These are phyloP conservation scores for Prionchulus punctatus DNA, from an alignment of 2,888 invertebrate species.

Conservation along the genomic window DNA sequence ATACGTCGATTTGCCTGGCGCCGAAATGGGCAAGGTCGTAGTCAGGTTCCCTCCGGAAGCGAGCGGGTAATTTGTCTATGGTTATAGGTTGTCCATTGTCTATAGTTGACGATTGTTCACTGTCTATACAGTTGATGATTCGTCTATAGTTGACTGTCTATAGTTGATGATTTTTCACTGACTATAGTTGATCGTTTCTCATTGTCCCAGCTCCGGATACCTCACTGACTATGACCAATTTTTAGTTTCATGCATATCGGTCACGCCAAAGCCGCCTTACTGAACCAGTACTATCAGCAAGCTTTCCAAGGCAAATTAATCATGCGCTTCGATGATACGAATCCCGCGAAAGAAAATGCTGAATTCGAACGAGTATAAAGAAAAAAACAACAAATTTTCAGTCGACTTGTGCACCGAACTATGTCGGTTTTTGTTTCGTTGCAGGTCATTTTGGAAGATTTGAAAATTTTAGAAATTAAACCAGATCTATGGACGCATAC, in stretches of 20 bases:
- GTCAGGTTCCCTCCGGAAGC: slow-evolving; percentile 99
- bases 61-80: slow-evolving; percentile 51
- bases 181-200: too few species aligned
- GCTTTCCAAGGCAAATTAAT: slow-evolving; percentile 80
- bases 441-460: slow-evolving; percentile 68
- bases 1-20: slow-evolving; percentile 85
- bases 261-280: slow-evolving; percentile 91
- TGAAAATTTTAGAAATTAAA: slow-evolving; percentile 72
- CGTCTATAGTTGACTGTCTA: too few species aligned
- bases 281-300: slow-evolving; percentile 91
- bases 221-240: slow-evolving; percentile 37
- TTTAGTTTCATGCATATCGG: slow-evolving; percentile 93
- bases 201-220: too few species aligned
- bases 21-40: slow-evolving; percentile 90
- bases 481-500: slow-evolving; percentile 84
- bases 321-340: slow-evolving; percentile 98
- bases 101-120: too few species aligned
- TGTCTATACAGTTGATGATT: too few species aligned
- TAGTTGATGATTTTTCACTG: too few species aligned
- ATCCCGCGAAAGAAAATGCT: slow-evolving; percentile 92
- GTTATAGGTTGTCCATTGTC: too few species aligned
- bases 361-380: slow-evolving; percentile 76
- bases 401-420: too few species aligned
- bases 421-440: too few species aligned
- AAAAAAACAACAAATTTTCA: too few species aligned